Conservation (phyloP, 2,113 vertebrate genomes). For the Clupea harengus region DNA sequence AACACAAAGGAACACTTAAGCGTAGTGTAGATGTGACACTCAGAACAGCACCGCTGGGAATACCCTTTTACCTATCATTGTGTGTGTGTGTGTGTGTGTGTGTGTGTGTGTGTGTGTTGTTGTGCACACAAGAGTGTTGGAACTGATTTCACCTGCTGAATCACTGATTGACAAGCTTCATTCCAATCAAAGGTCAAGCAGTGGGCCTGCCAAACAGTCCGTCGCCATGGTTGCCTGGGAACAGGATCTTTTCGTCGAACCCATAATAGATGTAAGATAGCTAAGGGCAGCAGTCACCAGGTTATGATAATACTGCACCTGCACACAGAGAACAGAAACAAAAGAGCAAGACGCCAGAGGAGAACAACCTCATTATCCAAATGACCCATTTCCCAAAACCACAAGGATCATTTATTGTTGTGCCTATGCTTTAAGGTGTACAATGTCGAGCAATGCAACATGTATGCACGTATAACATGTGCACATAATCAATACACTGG, state of each 20-base stretch:
- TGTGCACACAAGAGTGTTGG: too few species aligned
- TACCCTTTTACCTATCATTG: too few species aligned
- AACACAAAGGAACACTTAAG: too few species aligned
- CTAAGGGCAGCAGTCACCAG: not conserved
- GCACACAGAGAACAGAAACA: not conserved
- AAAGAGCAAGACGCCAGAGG: not conserved
- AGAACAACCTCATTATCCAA: not conserved
- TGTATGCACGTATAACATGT: not conserved
- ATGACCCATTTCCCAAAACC: not conserved
- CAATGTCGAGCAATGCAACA: not conserved
- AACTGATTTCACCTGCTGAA: not conserved
- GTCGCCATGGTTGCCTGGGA: not conserved
- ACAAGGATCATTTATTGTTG: not conserved
- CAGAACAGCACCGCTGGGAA: too few species aligned
- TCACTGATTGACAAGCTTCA: not conserved
- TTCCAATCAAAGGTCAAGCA: conserved; percentile 5
- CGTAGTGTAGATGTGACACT: too few species aligned
- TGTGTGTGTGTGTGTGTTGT: not conserved
- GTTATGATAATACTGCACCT: not conserved
- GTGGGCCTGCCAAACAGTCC: not conserved
- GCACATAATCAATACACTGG: too few species aligned
- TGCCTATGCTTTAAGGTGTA: not conserved
- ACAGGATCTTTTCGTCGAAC: not conserved
- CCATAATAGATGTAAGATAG: not conserved
- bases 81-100: too few species aligned